Base-by-base conservation (phyloP, 2,113 vertebrate species). In the Girardinichthys multiradiatus region DNA sequence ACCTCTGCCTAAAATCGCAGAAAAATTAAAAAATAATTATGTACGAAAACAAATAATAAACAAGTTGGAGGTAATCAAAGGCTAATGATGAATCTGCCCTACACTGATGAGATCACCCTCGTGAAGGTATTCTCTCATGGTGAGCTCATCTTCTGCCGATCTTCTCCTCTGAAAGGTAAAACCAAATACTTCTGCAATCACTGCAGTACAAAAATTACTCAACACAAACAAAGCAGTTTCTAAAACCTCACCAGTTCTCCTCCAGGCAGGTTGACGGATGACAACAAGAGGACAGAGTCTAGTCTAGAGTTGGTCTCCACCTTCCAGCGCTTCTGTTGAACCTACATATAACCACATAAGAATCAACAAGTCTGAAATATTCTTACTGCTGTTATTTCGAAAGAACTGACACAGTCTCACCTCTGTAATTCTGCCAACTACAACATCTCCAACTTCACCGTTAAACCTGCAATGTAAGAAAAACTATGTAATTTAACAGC, bases 71-170 rank as follows among this genome's bases (percentile, higher is more conserved):
- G n/a, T 7, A 39, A 15, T 33, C 1, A 30, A n/a, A 68, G 2
- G 26, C 37, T 2, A 57, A 12, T 28, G 48, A 30, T 27, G 26
- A 68, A 3, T 30, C 9, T 70, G 12, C 68, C 0, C 77, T 98
- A 99, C 98, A 76, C 97, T 99, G 88, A 99, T 98, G 39, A 99
- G 95, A 87, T 99, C 98, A 4, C 97, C 98, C 75, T 99, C 98
- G 74, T 97, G 96, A 80, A 99, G 90, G 82, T 97, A 99, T 24
- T 97, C 95, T 77, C 98, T 95, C 97, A 99, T 99, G 0, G 97
- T 95, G 75, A 99, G 95, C 79, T 99, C 98, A 1, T 99, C 98
- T 77, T 99, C 96, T 1, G 95, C 96, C 1, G 97, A 99, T 80
- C 98, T 93, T 73, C 98, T 94, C 70, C 98, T 98, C 98, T 99